These are phyloP conservation scores for Temnothorax nylanderi DNA, from an alignment of 1,140 invertebrate genomes.

Conservation along the genomic window DNA sequence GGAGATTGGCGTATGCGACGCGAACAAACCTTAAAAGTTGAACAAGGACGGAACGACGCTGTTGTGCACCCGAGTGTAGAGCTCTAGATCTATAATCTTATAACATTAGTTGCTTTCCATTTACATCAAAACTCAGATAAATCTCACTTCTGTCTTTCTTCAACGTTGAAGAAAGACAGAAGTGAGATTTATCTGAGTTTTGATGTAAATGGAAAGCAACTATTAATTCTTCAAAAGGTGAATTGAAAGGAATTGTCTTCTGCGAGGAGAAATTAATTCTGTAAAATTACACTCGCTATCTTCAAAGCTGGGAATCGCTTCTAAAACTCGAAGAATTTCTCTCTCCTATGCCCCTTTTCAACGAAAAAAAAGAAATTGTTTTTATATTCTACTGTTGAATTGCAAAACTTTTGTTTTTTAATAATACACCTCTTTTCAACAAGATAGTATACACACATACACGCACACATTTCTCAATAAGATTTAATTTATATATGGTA, in stretches of 20 bases:
- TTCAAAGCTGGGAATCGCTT: constrained; percentile 16
- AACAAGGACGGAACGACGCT: no score
- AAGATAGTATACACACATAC: background rate
- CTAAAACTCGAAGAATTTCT: background rate
- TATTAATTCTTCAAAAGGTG: no score
- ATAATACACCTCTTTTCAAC: background rate
- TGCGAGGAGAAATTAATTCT: constrained; percentile 33
- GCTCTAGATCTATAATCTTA: no score
- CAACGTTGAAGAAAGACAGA: no score
- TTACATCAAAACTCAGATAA: no score
- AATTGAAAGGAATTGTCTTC: constrained; percentile 58
- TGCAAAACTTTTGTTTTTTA: background rate
- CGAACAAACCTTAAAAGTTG: no score
- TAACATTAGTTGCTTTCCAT: no score
- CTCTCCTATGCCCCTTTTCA: background rate
- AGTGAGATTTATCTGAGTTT: no score
- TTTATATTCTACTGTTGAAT: background rate
- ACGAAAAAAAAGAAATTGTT: background rate
- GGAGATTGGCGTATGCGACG: no score
- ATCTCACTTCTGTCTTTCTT: no score
- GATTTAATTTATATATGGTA: background rate
- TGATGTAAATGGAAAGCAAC: no score
- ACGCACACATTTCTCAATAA: background rate
- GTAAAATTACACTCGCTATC: constrained; percentile 28
- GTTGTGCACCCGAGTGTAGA: no score